Evolutionary conservation across 2,888 invertebrate species (phyloP), one percentile per base, ranked within the genome.

Genomic region (Apamea epomidion): DNA sequence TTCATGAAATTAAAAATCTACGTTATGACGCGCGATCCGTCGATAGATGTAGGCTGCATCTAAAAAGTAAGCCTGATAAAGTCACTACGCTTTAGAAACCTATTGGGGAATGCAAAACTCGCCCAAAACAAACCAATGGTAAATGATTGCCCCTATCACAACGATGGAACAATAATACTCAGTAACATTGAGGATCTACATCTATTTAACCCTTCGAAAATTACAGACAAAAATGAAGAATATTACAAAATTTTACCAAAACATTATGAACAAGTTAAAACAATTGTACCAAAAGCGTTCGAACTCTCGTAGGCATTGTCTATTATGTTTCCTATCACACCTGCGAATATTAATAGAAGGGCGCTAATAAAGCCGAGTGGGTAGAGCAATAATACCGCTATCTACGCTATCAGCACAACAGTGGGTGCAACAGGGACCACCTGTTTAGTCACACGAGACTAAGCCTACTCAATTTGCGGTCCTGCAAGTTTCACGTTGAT

Each of bases 371-470:
- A 82, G 73, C 70, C 72, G 85, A 89, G 84, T 88, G 82, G 87
- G 89, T 83, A 82, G 82, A 90, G 91, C 91, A 94, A 94, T 94
- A 93, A 93, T 90, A 88, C 82, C 83, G 88, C 88, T 95, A 95
- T 95, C 94, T 92, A 62, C 81, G 84, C 87, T 93, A 94, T 93
- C 92, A 85, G 90, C 83, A 90, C 86, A 90, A 91, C 91, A 91
- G 90, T 90, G 91, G 72, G 91, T 91, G 92, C 90, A 89, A 89
- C 87, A 86, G 62, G 75, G 86, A 86, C 85, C 95, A 95, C 91
- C 93, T 95, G 95, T 89, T 87, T 58, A 78, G 87, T 94, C 94
- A 32, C 95, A 94, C 93, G 91, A 77, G 85, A 80, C 83, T 80
- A 76, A 73, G 78, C 82, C 73, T 86, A 71, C 78, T 76, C 74